Base-by-base conservation (phyloP, 2,113 vertebrate genomes). In the Clarias gariepinus region DNA sequence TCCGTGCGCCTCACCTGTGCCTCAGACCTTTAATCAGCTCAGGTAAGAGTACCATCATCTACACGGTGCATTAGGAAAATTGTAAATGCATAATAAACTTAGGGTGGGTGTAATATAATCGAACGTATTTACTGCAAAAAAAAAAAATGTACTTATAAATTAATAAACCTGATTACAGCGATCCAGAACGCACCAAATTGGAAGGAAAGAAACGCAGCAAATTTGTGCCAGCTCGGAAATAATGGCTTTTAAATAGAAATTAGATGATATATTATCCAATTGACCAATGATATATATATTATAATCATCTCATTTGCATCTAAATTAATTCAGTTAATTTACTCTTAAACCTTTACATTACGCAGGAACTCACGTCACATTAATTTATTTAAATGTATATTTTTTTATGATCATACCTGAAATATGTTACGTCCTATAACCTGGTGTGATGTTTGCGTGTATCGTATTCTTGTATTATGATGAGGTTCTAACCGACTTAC, bases 41-140 rank as follows among this genome's bases (percentile, higher is more conserved):
- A 88, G 90, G 90, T 90, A 80, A 79, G 87, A 47, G 41, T 60
- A 57, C n/a, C 10, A 18, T 13, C 25, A 13, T 52, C 23, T 82
- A 41, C 23, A 64, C 73, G 4, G 33, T 25, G 36, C 83, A 30
- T 79, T 28, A 3, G 10, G 63, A 66, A 57, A 36, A n/a, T 61
- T 33, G 25, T 33, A 4, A 52, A 69, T 86, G 68, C 8, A 6
- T 60, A 13, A 36, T 11, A 18, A 33, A 53, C 33, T 36, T 15
- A 19, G 60, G 19, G 57, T 10, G 21, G 47, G 47, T 47, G 47
- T 47, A 47, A 47, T 41, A 41, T 41, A 41, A 41, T 33, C 61
- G 21, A 81, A 30, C 9, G 53, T 64, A 33, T 63, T 82, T 12
- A 61, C 21, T 30, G 66, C 63, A 1, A 64, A 23, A 63, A 61